Percentiles rank a stretch among this genome's conserved stretches.
Conservation (phyloP, 2,888 invertebrate species). For the Phyto melanocephala region DNA sequence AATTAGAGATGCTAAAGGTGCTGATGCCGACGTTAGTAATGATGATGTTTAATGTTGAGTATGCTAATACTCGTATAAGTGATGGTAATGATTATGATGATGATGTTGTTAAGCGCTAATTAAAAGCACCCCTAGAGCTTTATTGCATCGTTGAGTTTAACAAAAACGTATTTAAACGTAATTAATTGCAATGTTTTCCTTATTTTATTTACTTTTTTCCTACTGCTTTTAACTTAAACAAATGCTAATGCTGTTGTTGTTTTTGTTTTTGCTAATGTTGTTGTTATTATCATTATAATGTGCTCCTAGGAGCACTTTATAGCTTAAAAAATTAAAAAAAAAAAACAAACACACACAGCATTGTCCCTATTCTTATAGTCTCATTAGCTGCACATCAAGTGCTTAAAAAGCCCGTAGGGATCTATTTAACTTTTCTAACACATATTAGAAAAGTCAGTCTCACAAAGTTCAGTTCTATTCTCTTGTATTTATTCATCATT, state of each 20-base stretch:
- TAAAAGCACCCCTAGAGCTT: slow-evolving; percentile 65
- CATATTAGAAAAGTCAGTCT: slow-evolving; percentile 47
- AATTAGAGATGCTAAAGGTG: slow-evolving; percentile 37
- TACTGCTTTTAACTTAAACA: background rate
- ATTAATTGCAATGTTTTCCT: slow-evolving; percentile 68
- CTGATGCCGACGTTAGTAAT: background rate
- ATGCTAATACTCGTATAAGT: slow-evolving; percentile 41
- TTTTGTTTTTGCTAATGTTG: slow-evolving; percentile 14
- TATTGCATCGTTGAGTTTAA: slow-evolving; percentile 61
- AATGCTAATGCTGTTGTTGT: background rate
- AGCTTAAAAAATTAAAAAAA: slow-evolving; percentile 44
- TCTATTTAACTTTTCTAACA: slow-evolving; percentile 72
- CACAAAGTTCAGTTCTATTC: slow-evolving; percentile 38
- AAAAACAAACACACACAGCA: slow-evolving; percentile 24
- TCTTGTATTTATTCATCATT: slow-evolving; percentile 4
- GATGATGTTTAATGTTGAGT: slow-evolving; percentile 17
- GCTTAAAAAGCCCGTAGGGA: slow-evolving; percentile 73
- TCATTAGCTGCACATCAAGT: slow-evolving; percentile 75
- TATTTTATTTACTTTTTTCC: slow-evolving; percentile 43
- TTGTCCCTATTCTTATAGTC: slow-evolving; percentile 69
- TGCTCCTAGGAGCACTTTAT: slow-evolving; percentile 57
- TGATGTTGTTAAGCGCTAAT: slow-evolving; percentile 64
- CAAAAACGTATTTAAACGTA: slow-evolving; percentile 63
- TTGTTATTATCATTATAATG: slow-evolving; percentile 46
- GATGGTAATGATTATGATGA: slow-evolving; percentile 39